Conservation (phyloP, 2,888 invertebrate species). For the Smittia sp. region DNA sequence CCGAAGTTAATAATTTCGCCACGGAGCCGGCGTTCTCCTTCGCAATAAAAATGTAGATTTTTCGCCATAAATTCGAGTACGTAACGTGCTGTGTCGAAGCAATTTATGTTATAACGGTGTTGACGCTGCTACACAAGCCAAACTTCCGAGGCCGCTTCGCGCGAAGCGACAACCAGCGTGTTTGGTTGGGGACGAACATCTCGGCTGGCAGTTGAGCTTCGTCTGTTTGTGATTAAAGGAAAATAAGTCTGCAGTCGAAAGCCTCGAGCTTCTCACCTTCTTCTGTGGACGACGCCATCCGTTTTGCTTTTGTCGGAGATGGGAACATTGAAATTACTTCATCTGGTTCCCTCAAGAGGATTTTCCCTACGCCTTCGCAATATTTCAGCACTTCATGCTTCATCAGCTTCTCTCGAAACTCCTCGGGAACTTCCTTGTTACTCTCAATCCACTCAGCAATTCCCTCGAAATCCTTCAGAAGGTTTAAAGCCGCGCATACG, state of each 20-base stretch:
- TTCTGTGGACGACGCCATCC: constrained; percentile 26
- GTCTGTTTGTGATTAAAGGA: constrained; percentile 51
- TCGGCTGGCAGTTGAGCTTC: constrained; percentile 78
- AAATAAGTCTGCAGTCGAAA: background rate
- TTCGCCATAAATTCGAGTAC: background rate
- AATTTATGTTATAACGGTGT: constrained; percentile 35
- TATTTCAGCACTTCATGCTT: constrained; percentile 59
- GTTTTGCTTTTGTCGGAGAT: constrained; percentile 46
- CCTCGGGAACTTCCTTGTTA: constrained; percentile 58
- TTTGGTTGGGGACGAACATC: constrained; percentile 90
- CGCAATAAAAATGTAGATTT: constrained; percentile 17
- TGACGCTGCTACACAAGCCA: constrained; percentile 26
- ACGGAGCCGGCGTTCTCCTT: background rate
- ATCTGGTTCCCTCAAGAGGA: constrained; percentile 76
- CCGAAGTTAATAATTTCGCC: background rate
- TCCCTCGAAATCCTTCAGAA: constrained; percentile 77
- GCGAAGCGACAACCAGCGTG: constrained; percentile 79
- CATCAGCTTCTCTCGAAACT: constrained; percentile 53
- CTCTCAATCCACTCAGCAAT: constrained; percentile 72
- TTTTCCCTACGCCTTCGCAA: constrained; percentile 81
- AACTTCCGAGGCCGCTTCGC: constrained; percentile 52
- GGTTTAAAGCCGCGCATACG: constrained; percentile 60
- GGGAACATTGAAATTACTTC: constrained; percentile 76
- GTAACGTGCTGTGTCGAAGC: background rate
- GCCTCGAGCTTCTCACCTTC: constrained; percentile 8